phyloP scores from a whole-genome alignment of 2,888 invertebrate species.

The Bursaphelenchus okinawaensis region DNA sequence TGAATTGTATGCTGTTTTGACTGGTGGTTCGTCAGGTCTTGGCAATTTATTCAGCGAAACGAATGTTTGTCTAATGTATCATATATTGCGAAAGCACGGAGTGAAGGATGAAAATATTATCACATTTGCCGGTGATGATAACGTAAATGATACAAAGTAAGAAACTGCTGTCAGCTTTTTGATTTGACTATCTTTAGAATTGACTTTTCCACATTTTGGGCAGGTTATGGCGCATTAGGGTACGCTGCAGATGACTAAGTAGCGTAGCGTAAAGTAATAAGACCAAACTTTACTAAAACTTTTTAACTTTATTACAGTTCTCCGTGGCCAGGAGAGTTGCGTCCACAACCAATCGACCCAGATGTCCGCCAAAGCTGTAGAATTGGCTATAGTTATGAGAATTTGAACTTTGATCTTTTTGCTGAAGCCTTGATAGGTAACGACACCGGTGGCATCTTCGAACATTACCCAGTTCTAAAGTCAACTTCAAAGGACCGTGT shows the following conservation, averaged over 20 bases:
- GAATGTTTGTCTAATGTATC: slow-evolving; percentile 66
- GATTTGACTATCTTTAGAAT: too few species aligned
- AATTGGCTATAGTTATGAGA: slow-evolving; percentile 62
- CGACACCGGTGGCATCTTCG: slow-evolving; percentile 60
- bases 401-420: slow-evolving; percentile 64
- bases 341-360: slow-evolving; percentile 64
- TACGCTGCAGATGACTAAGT: too few species aligned
- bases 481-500: slow-evolving; percentile 64
- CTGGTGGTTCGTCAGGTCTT: slow-evolving; percentile 65
- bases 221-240: too few species aligned
- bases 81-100: slow-evolving; percentile 63
- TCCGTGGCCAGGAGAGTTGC: slow-evolving; percentile 64
- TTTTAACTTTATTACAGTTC: slow-evolving; percentile 61
- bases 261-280: too few species aligned
- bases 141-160: slow-evolving; percentile 60
- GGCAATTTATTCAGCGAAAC: slow-evolving; percentile 67
- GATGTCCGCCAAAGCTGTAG: slow-evolving; percentile 64
- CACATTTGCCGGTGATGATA: slow-evolving; percentile 67
- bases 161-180: too few species aligned
- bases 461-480: slow-evolving; percentile 57
- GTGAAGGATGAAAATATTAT: slow-evolving; percentile 64
- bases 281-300: too few species aligned
- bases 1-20: slow-evolving; percentile 64
- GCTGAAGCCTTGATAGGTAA: slow-evolving; percentile 64
- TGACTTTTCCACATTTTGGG: too few species aligned